Evolutionary conservation across 2,113 vertebrate genomes (phyloP).

Genomic region (Sinocyclocheilus rhinocerous): DNA sequence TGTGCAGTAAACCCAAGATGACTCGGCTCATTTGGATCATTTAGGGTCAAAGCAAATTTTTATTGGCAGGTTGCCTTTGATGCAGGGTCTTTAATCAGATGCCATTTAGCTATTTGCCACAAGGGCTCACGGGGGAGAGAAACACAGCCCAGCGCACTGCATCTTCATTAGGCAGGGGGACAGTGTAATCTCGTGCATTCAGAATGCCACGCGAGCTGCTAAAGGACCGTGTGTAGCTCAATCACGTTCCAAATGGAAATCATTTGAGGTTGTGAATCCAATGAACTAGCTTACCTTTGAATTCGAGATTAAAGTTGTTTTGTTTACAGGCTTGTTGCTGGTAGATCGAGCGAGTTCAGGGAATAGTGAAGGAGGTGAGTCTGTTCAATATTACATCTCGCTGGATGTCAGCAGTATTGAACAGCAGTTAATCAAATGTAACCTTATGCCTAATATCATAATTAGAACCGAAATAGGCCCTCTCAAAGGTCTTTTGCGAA

Average conservation of each 20-base stretch:
- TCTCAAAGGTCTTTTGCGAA: background rate
- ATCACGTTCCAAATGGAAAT: slow-evolving; percentile 32
- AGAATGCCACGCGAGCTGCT: background rate
- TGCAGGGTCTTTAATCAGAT: slow-evolving; percentile 48
- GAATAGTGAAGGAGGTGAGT: slow-evolving; percentile 10
- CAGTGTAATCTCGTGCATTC: slow-evolving; percentile 33
- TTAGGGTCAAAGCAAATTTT: slow-evolving; percentile 51
- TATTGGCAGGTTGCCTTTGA: slow-evolving; percentile 53
- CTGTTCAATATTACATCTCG: slow-evolving; percentile 35
- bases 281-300: slow-evolving; percentile 16
- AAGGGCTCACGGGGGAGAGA: slow-evolving; percentile 37
- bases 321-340: slow-evolving; percentile 26
- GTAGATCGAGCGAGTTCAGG: slow-evolving; percentile 26
- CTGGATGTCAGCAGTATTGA: slow-evolving; percentile 34
- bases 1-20: slow-evolving; percentile 42
- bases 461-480: slow-evolving; percentile 19
- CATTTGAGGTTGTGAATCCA: slow-evolving; percentile 17
- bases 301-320: slow-evolving; percentile 30
- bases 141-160: slow-evolving; percentile 31
- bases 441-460: slow-evolving; percentile 33
- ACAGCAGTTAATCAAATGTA: slow-evolving; percentile 20
- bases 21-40: slow-evolving; percentile 49
- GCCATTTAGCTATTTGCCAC: slow-evolving; percentile 45
- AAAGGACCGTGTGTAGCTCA: background rate
- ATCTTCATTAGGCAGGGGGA: slow-evolving; percentile 41